Evolutionary conservation across 2,113 vertebrate genomes (phyloP).

Genomic region (Cephalopholis sonnerati): DNA sequence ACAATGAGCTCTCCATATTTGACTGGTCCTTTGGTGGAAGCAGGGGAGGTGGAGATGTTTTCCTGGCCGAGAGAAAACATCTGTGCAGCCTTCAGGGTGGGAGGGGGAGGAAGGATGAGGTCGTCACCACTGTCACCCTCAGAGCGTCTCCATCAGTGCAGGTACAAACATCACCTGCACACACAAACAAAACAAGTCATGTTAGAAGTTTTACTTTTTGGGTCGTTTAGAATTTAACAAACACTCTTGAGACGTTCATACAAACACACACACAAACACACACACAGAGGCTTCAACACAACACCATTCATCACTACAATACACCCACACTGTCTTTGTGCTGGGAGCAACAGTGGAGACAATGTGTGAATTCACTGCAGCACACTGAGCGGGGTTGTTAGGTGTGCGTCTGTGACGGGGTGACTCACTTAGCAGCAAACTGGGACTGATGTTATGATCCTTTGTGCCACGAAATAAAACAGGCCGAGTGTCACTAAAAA

Average conservation of each 20-base stretch:
- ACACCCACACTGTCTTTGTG: conserved; percentile 51
- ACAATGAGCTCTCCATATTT: conserved; percentile 97
- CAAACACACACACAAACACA: conserved; percentile 23
- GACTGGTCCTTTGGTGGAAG: conserved; percentile 91
- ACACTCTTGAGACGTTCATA: background rate
- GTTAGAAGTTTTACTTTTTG: background rate
- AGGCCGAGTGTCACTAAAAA: conserved; percentile 25
- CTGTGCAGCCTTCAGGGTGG: conserved; percentile 80
- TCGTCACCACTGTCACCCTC: conserved; percentile 8
- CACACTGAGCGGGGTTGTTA: conserved; percentile 54
- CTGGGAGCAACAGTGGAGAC: conserved; percentile 15
- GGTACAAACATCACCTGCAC: conserved; percentile 31
- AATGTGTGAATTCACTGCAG: conserved; percentile 50
- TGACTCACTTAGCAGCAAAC: conserved; percentile 49
- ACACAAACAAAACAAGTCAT: background rate
- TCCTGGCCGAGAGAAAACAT: conserved; percentile 96
- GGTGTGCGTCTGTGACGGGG: conserved; percentile 24
- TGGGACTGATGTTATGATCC: conserved; percentile 19
- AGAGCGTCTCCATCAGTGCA: conserved; percentile 33
- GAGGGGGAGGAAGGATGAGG: background rate
- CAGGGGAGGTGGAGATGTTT: conserved; percentile 84
- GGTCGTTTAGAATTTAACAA: conserved; percentile 9
- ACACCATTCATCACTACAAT: conserved; percentile 29
- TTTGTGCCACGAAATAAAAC: conserved; percentile 28
- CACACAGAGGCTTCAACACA: conserved; percentile 38